These are phyloP conservation scores for Numenius arquata DNA, from an alignment of 2,113 vertebrate species.

Conservation along the genomic window DNA sequence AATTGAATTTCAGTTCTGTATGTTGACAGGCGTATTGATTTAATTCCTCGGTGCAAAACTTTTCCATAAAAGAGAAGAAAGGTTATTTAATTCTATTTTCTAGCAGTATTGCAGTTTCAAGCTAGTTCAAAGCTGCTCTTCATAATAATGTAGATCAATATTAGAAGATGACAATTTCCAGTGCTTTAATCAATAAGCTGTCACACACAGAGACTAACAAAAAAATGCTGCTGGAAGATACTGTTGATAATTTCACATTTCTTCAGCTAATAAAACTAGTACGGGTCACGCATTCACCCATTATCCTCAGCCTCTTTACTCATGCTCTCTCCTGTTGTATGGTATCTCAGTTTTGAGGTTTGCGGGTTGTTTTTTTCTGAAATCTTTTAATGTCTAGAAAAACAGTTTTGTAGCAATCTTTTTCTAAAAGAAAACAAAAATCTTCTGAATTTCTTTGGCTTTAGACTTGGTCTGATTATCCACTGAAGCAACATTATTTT, in stretches of 20 bases:
- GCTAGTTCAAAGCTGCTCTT: not conserved
- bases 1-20: not conserved
- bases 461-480: not conserved
- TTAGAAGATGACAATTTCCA: not conserved
- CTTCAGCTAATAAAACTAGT: not conserved
- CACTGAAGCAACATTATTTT: not conserved
- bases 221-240: not conserved
- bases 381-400: not conserved
- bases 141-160: not conserved
- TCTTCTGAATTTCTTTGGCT: not conserved
- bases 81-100: not conserved
- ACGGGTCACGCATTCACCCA: not conserved
- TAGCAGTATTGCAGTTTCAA: not conserved
- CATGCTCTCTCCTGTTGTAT: not conserved
- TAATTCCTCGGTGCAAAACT: not conserved
- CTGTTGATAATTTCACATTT: conserved; percentile 2
- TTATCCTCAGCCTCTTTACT: not conserved
- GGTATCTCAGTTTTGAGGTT: not conserved
- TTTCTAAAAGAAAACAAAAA: not conserved
- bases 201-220: not conserved
- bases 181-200: not conserved
- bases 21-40: not conserved
- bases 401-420: not conserved
- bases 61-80: not conserved
- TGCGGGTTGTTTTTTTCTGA: not conserved